Evolutionary conservation across 2,888 invertebrate genomes (phyloP).

Genomic region (Dorcus hopei): DNA sequence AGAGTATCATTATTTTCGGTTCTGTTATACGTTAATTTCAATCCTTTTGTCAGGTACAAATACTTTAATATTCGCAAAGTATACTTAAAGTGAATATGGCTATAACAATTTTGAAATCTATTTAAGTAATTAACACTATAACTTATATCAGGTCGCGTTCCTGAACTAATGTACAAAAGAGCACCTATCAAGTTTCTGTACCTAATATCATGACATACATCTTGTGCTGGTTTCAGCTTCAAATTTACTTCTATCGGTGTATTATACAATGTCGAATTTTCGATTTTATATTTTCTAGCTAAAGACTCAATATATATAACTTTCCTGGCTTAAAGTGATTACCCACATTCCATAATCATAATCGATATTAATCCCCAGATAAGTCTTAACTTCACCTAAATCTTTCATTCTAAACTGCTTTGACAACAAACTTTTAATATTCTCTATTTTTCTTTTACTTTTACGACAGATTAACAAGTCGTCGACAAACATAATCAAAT

Average conservation of each 20-base stretch:
- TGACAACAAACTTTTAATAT: conserved; percentile 6
- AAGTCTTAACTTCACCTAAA: conserved; percentile 12
- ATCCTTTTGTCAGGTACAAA: conserved; percentile 29
- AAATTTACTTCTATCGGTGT: conserved; percentile 22
- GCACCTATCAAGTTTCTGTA: conserved; percentile 20
- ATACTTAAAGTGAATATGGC: conserved; percentile 12
- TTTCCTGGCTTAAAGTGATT: conserved; percentile 34
- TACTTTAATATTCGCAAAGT: conserved; percentile 36
- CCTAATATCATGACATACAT: conserved; percentile 12
- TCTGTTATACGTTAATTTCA: conserved; percentile 27
- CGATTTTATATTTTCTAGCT: conserved; percentile 17
- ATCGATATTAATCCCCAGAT: conserved; percentile 38
- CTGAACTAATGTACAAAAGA: too few relatives aligned
- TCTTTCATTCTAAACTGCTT: conserved; percentile 23
- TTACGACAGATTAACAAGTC: conserved; percentile 15
- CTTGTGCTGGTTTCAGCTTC: conserved; percentile 16
- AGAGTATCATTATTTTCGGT: conserved; percentile 12
- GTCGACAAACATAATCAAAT: conserved; percentile 17
- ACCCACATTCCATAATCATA: conserved; percentile 23
- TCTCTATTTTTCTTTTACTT: conserved; percentile 3
- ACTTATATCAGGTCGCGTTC: too few relatives aligned
- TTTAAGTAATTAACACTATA: too few relatives aligned
- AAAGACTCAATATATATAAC: conserved; percentile 27
- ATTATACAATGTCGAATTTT: conserved; percentile 15
- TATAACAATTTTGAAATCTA: too few relatives aligned